phyloP scores from a whole-genome alignment of 2,888 invertebrate species.

The Tipula vernalis region DNA sequence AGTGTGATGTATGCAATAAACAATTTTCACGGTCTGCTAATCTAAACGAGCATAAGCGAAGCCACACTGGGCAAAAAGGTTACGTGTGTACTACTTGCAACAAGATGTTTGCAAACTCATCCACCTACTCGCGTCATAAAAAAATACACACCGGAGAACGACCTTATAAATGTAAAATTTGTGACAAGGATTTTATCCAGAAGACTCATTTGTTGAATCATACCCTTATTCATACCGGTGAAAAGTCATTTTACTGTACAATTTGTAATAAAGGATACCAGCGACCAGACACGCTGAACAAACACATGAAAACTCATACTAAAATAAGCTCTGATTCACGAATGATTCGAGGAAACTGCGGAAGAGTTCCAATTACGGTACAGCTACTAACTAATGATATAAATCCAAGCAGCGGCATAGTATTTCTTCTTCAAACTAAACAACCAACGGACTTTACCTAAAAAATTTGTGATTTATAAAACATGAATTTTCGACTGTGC shows the following conservation, averaged over 20 bases:
- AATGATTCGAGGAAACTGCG: not conserved
- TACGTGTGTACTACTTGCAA: conserved; percentile 13
- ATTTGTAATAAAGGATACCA: conserved; percentile 15
- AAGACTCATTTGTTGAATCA: conserved; percentile 15
- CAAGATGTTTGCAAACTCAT: conserved; percentile 11
- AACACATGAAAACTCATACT: conserved; percentile 12
- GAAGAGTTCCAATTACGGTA: not conserved
- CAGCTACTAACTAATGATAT: not conserved
- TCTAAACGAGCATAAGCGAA: conserved; percentile 14
- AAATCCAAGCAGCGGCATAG: not conserved
- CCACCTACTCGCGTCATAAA: conserved; percentile 13
- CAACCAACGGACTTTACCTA: not conserved
- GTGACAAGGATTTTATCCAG: conserved; percentile 15
- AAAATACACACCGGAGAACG: conserved; percentile 16
- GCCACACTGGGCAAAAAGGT: conserved; percentile 13
- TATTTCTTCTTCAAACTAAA: not conserved
- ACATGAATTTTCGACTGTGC: not conserved
- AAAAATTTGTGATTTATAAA: not conserved
- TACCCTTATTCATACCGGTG: conserved; percentile 14
- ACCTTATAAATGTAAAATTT: conserved; percentile 16
- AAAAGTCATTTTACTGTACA: conserved; percentile 15
- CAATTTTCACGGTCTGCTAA: conserved; percentile 13
- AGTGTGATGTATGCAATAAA: conserved; percentile 16
- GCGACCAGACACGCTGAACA: conserved; percentile 14
- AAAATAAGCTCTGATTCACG: not conserved